These are phyloP conservation scores for Pecten maximus DNA, from an alignment of 2,888 invertebrate genomes.

Conservation along the genomic window DNA sequence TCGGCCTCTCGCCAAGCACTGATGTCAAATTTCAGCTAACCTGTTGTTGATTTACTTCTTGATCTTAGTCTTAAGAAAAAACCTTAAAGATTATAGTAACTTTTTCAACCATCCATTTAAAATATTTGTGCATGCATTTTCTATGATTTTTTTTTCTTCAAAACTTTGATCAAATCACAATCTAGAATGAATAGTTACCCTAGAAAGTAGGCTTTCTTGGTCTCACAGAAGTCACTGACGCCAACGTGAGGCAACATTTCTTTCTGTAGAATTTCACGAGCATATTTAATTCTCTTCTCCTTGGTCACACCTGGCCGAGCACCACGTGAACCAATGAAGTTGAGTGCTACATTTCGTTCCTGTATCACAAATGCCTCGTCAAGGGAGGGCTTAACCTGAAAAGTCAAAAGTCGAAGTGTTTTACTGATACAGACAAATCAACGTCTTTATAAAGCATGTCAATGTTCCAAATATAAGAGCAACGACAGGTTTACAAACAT, in stretches of 20 bases:
- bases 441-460: neutral
- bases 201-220: slow-evolving; percentile 98
- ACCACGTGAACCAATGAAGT: slow-evolving; percentile 98
- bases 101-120: too few relatives aligned
- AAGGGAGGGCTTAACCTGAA: slow-evolving; percentile 94
- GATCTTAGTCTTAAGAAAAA: too few relatives aligned
- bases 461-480: too few relatives aligned
- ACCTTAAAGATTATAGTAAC: too few relatives aligned
- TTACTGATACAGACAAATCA: neutral
- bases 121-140: too few relatives aligned
- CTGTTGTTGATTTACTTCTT: too few relatives aligned
- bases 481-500: too few relatives aligned
- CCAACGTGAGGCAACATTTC: slow-evolving; percentile 99
- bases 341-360: slow-evolving; percentile 98
- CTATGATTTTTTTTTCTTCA: too few relatives aligned
- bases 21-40: too few relatives aligned
- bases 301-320: slow-evolving; percentile 99
- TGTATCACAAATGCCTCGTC: slow-evolving; percentile 99
- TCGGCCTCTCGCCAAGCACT: too few relatives aligned
- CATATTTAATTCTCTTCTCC: slow-evolving; percentile 99
- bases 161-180: too few relatives aligned
- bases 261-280: slow-evolving; percentile 99
- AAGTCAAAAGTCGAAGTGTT: slow-evolving; percentile 7
- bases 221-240: slow-evolving; percentile 99
- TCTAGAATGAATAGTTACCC: slow-evolving; percentile 84